Percentiles rank a stretch among this genome's conserved stretches.
Conservation (phyloP, 2,113 vertebrate species). For the Megaceryle maxima region DNA sequence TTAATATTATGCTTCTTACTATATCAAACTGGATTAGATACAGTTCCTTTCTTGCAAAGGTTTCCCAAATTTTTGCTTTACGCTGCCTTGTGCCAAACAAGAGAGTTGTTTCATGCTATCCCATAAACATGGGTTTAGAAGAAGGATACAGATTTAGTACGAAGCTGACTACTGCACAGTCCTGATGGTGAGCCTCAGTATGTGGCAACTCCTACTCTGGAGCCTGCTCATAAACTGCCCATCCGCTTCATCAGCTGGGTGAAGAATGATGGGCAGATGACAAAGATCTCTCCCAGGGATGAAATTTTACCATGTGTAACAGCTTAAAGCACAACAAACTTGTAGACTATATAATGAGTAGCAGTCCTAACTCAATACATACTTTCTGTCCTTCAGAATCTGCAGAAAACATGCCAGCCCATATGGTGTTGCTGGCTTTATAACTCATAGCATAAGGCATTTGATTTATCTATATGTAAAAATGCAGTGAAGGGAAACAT, state of each 20-base stretch:
- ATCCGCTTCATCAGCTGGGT: neutral
- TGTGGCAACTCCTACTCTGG: neutral
- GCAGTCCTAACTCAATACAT: neutral
- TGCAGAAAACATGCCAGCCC: neutral
- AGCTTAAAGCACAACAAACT: neutral
- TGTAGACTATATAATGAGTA: neutral
- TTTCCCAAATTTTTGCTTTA: conserved; percentile 22
- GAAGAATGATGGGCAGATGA: neutral
- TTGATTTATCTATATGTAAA: neutral
- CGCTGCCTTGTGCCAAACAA: neutral
- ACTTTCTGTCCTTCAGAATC: neutral
- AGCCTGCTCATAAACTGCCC: neutral
- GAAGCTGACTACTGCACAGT: neutral
- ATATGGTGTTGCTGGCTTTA: neutral
- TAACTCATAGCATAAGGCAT: neutral
- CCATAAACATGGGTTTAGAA: neutral
- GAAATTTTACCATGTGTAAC: neutral
- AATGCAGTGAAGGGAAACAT: neutral
- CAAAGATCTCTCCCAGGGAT: neutral
- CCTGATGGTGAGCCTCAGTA: neutral
- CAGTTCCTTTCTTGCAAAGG: conserved; percentile 14
- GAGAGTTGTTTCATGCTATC: neutral
- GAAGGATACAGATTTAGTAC: neutral
- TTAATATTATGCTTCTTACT: conserved; percentile 30
- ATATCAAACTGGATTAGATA: conserved; percentile 52